Evolutionary conservation across 2,888 invertebrate species (phyloP).

Genomic region (Abrostola triplasia): DNA sequence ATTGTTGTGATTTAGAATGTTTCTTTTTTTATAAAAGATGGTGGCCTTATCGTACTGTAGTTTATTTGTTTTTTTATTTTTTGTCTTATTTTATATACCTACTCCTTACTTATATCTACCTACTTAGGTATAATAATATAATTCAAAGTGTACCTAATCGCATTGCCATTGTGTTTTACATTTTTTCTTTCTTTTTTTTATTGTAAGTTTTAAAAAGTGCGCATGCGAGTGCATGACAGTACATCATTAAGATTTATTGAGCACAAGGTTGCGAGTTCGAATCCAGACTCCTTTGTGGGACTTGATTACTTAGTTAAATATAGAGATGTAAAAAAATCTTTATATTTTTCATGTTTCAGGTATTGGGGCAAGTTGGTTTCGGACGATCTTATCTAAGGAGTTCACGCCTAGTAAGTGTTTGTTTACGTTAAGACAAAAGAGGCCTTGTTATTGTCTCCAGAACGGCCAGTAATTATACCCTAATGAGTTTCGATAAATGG

Average conservation of each 20-base stretch:
- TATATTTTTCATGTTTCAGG: slow-evolving; percentile 58
- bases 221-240: too few relatives aligned
- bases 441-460: background rate
- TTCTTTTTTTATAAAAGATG: background rate
- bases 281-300: too few relatives aligned
- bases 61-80: background rate
- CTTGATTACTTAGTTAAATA: background rate
- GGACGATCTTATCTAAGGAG: slow-evolving; percentile 71
- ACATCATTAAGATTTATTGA: too few relatives aligned
- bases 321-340: background rate
- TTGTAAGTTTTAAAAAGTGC: too few relatives aligned
- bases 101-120: background rate
- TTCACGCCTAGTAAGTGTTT: slow-evolving; percentile 72
- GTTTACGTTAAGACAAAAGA: background rate
- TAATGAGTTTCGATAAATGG: too few relatives aligned
- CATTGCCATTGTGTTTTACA: too few relatives aligned
- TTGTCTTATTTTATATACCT: background rate
- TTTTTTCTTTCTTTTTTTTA: too few relatives aligned
- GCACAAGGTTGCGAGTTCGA: too few relatives aligned
- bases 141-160: too few relatives aligned
- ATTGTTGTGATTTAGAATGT: background rate
- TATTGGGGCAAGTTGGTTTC: slow-evolving; percentile 64
- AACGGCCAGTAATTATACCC: background rate
- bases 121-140: background rate
- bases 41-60: too few relatives aligned